Base-by-base conservation (phyloP, 30 jellyfish, hydroid and myxozoan species). In the Aurelia aurita region DNA sequence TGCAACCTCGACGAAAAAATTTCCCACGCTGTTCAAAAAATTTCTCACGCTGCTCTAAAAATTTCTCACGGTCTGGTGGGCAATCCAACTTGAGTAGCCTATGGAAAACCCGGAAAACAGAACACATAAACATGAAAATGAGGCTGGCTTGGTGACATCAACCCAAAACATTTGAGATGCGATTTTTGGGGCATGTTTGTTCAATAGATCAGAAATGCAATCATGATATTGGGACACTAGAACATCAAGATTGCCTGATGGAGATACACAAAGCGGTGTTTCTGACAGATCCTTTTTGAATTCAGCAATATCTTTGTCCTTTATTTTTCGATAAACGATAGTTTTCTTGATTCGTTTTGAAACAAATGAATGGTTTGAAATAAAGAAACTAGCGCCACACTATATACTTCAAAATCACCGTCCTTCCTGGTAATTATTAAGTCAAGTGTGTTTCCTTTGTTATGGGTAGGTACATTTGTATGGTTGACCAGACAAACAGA, bases 191-290 rank as follows among this genome's bases (percentile, higher is more conserved):
- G 59, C 59, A 47, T 47, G 59, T 47, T 47, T 47, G 59, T 47
- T 47, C 59, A 47, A 47, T 47, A 47, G 59, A 8, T 47, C 59
- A 47, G 59, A 47, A 47, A 47, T 47, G 59, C 59, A 47, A 47
- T 47, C 59, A 47, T 47, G 59, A 47, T 47, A 47, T 47, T 47
- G 59, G 59, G 59, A n/a, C 59, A 47, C 59, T 47, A 47, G 59
- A 47, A 47, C 59, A 47, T 47, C 59, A 47, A 47, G 59, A 47
- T 47, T 16, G 16, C 16, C 59, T 16, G 59, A 8, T 47, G 59
- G 59, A 47, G 16, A 47, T 47, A 47, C 59, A 47, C 59, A 47
- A 47, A 47, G 59, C 10, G 59, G 59, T 47, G 16, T 47, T 47
- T 10, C 59, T 47, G 59, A 10, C 16, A 47, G 59, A 47, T 47